These are phyloP conservation scores for Muscicapa comitata DNA, from an alignment of 2,797 vertebrate genomes.

Conservation along the genomic window DNA sequence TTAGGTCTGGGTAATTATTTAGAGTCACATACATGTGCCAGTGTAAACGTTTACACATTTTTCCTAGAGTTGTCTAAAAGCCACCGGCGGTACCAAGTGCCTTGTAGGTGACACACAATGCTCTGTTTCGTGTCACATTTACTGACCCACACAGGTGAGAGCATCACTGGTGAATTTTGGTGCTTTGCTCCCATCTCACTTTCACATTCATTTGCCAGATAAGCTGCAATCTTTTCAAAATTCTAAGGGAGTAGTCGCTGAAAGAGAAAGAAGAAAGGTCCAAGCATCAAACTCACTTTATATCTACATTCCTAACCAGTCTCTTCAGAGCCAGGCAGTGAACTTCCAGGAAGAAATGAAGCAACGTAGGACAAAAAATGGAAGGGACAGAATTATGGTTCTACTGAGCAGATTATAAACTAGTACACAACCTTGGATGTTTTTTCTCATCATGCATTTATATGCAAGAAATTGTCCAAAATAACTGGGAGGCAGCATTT, in stretches of 20 bases:
- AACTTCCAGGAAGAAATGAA: not conserved
- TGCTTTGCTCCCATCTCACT: not conserved
- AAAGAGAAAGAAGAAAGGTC: not conserved
- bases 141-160: not conserved
- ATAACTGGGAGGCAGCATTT: not conserved
- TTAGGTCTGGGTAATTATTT: not conserved
- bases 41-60: not conserved
- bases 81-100: rapidly evolving
- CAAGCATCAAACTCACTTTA: rapidly evolving
- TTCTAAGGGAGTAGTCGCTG: not conserved
- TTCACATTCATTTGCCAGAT: not conserved
- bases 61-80: not conserved
- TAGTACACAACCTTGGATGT: not conserved
- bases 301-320: not conserved
- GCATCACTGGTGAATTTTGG: not conserved
- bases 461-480: not conserved
- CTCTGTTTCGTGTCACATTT: not conserved
- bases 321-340: not conserved
- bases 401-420: not conserved
- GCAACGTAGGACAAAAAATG: not conserved
- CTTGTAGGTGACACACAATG: rapidly evolving
- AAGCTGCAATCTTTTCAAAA: not conserved
- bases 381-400: not conserved
- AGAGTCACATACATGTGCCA: not conserved
- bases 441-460: not conserved